Conservation (phyloP, 2,797 vertebrate genomes). For the Parauchenoglanis ngamensis region DNA sequence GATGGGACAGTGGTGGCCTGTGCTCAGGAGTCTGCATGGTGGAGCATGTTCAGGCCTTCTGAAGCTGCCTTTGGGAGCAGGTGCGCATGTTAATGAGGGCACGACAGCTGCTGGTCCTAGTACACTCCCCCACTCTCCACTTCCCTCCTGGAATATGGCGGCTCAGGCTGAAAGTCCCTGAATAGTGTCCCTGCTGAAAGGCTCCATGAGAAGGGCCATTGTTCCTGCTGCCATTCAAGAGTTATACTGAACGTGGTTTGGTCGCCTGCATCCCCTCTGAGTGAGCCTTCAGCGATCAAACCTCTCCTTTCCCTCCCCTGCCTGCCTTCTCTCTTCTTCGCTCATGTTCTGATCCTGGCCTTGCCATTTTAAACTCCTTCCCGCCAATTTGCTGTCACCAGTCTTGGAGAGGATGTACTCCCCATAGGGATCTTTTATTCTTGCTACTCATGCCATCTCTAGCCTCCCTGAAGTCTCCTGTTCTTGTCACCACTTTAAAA, state of each 20-base stretch:
- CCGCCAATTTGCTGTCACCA: conserved; percentile 13
- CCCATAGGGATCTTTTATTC: neutral
- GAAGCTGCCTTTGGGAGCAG: conserved; percentile 81
- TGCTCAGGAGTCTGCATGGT: conserved; percentile 58
- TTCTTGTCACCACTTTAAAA: neutral
- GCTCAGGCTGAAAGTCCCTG: conserved; percentile 57
- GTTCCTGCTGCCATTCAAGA: conserved; percentile 73
- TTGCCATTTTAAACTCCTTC: conserved; percentile 29
- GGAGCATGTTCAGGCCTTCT: conserved; percentile 66
- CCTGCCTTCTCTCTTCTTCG: conserved; percentile 29
- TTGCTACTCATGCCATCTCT: neutral
- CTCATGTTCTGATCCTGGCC: conserved; percentile 29
- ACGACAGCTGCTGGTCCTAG: conserved; percentile 80
- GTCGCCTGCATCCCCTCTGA: conserved; percentile 57
- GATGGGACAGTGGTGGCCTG: conserved; percentile 33
- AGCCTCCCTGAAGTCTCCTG: neutral
- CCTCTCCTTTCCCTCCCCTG: conserved; percentile 48
- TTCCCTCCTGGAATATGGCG: conserved; percentile 53
- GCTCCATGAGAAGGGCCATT: conserved; percentile 78
- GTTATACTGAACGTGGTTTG: conserved; percentile 64
- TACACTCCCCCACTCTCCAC: conserved; percentile 48
- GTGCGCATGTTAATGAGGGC: conserved; percentile 90
- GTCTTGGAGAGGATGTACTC: neutral
- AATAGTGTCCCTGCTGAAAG: conserved; percentile 54
- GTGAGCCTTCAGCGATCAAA: conserved; percentile 73